Conservation (phyloP, 2,888 invertebrate species). For the Luffia ferchaultella region DNA sequence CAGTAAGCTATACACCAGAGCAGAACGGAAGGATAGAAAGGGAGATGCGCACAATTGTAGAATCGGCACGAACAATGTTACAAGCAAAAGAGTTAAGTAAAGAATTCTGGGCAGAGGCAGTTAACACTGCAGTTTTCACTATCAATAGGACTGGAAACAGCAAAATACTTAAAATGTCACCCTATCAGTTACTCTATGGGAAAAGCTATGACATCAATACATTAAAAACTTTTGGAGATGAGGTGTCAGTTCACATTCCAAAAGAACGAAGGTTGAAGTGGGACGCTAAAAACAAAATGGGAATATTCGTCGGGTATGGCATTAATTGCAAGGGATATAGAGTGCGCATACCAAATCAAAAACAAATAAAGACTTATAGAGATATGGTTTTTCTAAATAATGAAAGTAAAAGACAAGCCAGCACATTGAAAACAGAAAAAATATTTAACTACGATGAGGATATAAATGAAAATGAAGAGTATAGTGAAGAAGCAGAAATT, state of each 20-base stretch:
- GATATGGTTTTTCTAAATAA: too few relatives aligned
- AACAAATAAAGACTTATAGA: too few relatives aligned
- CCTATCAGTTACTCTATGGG: not conserved
- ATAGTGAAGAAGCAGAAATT: too few relatives aligned
- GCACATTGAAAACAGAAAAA: too few relatives aligned
- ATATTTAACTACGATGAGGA: too few relatives aligned
- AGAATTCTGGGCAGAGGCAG: slow-evolving; percentile 11
- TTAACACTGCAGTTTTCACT: slow-evolving; percentile 5
- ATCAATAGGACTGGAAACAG: slow-evolving; percentile 4
- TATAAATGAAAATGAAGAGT: too few relatives aligned
- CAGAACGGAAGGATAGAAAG: slow-evolving; percentile 14
- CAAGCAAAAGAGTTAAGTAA: slow-evolving; percentile 10
- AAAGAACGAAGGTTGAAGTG: slow-evolving; percentile 7
- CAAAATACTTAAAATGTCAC: not conserved
- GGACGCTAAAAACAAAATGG: slow-evolving; percentile 4
- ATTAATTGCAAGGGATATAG: too few relatives aligned
- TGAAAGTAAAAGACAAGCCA: too few relatives aligned
- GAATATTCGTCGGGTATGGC: slow-evolving; percentile 4
- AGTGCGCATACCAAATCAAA: too few relatives aligned
- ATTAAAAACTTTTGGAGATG: slow-evolving; percentile 14
- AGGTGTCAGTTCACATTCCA: slow-evolving; percentile 14
- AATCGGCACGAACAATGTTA: slow-evolving; percentile 13
- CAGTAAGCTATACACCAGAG: slow-evolving; percentile 14
- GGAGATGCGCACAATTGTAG: slow-evolving; percentile 13
- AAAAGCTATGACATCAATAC: slow-evolving; percentile 10